A percentile compares a stretch with the other conserved stretches of the same genome.
Evolutionary conservation across 2,113 vertebrate genomes (phyloP).

Genomic region (Planiliza haematocheilus): DNA sequence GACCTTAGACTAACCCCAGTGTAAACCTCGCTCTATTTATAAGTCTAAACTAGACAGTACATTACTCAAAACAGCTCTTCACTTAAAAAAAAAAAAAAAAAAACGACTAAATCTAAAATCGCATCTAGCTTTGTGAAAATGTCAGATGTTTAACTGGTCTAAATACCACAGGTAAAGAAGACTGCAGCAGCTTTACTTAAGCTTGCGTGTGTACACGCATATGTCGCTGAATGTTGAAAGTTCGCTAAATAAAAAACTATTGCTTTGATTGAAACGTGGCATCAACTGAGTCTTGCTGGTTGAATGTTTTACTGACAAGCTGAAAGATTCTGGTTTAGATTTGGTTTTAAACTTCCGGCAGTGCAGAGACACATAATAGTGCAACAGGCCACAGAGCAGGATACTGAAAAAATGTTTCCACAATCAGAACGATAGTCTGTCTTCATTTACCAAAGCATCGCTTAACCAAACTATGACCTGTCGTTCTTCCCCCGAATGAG

Average conservation of each 20-base stretch:
- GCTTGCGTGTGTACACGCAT: too few relatives aligned
- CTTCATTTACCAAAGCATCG: slow-evolving; percentile 17
- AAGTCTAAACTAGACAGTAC: slow-evolving; percentile 6
- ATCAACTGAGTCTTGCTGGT: background rate
- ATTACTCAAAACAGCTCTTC: background rate
- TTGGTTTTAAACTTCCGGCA: slow-evolving; percentile 18
- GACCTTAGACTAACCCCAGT: background rate
- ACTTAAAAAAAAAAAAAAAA: too few relatives aligned
- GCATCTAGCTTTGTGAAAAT: background rate
- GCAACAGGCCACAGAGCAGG: background rate
- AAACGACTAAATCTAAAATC: background rate
- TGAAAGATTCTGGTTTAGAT: slow-evolving; percentile 22
- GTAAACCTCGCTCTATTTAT: slow-evolving; percentile 17
- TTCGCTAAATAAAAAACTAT: background rate
- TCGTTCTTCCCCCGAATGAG: background rate
- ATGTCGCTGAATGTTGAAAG: too few relatives aligned
- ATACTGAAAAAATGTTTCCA: slow-evolving; percentile 15
- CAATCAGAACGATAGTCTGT: background rate
- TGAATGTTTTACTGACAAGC: background rate
- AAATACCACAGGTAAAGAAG: background rate
- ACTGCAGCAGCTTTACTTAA: background rate
- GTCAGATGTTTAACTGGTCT: background rate
- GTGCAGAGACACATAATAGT: background rate
- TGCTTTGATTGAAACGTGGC: background rate
- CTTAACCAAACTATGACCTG: slow-evolving; percentile 34